Conservation (phyloP, 2,113 vertebrate species). For the Silurus meridionalis region DNA sequence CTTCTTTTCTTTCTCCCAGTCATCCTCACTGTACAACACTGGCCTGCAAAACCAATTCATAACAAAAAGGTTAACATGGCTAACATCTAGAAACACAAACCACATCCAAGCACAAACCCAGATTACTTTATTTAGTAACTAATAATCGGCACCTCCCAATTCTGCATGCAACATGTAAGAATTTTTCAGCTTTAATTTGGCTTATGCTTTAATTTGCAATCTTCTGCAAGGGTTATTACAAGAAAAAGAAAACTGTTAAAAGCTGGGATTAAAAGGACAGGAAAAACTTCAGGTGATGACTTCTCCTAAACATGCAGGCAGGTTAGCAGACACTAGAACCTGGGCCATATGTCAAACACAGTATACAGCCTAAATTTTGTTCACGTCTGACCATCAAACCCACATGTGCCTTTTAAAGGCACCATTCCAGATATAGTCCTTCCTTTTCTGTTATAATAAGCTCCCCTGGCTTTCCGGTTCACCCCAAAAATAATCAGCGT, state of each 20-base stretch:
- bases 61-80: no score
- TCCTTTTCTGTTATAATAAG: background rate
- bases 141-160: background rate
- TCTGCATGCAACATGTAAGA: background rate
- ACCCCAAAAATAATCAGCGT: background rate
- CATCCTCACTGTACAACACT: background rate
- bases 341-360: background rate
- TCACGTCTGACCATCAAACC: background rate
- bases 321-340: background rate
- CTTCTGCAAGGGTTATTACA: no score
- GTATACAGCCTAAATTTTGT: no score
- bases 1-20: slow-evolving; percentile 53
- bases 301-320: background rate
- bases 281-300: background rate
- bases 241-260: background rate
- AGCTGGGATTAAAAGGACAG: background rate
- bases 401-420: background rate
- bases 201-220: background rate
- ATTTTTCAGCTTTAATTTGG: background rate
- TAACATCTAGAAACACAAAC: no score
- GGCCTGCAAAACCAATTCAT: slow-evolving; percentile 39
- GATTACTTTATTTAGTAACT: background rate
- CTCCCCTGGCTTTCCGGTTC: background rate
- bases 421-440: background rate
- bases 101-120: background rate